A percentile compares a stretch with the other conserved stretches of the same genome.
Conservation (phyloP, 2,888 invertebrate genomes). For the Latrodectus hesperus region DNA sequence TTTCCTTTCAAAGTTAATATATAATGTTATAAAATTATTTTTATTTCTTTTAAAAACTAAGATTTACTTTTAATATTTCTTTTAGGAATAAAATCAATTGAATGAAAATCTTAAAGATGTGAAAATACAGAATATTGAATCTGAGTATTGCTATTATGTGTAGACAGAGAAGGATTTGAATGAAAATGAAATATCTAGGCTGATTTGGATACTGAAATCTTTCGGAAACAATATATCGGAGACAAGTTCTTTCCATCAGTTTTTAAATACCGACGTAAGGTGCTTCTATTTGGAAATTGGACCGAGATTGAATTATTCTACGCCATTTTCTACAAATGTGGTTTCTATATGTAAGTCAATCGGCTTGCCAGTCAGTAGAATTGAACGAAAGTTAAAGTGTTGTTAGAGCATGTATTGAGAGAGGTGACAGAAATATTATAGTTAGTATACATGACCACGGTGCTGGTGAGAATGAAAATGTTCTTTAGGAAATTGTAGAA, state of each 20-base stretch:
- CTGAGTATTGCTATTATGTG: slow-evolving; percentile 89
- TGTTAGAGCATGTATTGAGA: too few relatives aligned
- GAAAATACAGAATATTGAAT: slow-evolving; percentile 75
- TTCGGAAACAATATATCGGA: slow-evolving; percentile 28
- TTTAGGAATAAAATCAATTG: slow-evolving; percentile 13
- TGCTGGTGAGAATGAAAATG: too few relatives aligned
- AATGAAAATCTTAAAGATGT: slow-evolving; percentile 26
- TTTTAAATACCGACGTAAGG: neutral
- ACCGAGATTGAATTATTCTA: slow-evolving; percentile 91
- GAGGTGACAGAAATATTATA: too few relatives aligned
- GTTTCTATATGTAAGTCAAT: slow-evolving; percentile 93
- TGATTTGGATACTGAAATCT: slow-evolving; percentile 88
- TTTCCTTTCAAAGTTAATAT: too few relatives aligned
- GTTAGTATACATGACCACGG: too few relatives aligned
- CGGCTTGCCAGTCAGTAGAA: slow-evolving; percentile 83
- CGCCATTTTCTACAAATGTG: slow-evolving; percentile 96
- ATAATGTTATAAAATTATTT: too few relatives aligned
- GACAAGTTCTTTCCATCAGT: slow-evolving; percentile 13
- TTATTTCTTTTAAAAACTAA: too few relatives aligned
- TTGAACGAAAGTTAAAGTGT: too few relatives aligned
- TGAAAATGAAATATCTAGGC: slow-evolving; percentile 80
- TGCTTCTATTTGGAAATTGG: slow-evolving; percentile 52
- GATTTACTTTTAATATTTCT: too few relatives aligned
- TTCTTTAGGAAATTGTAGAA: too few relatives aligned
- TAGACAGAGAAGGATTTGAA: slow-evolving; percentile 79